phyloP scores from a whole-genome alignment of 2,888 invertebrate genomes.

The Chelonus formosanus region DNA sequence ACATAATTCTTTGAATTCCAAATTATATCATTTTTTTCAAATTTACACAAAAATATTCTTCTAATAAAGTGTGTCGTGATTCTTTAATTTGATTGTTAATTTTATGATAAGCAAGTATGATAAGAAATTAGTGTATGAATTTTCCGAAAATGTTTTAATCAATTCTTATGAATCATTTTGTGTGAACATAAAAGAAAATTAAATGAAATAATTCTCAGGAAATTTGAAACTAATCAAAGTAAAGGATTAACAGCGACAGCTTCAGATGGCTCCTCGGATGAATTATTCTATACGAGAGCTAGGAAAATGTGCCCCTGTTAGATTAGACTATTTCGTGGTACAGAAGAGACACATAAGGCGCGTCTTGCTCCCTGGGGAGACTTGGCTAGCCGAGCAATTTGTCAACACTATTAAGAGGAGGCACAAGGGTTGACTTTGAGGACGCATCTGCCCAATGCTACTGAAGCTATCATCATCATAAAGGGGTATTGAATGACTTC shows the following conservation, averaged over 20 bases:
- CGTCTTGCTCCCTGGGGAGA: constrained; percentile 52
- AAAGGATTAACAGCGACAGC: not conserved
- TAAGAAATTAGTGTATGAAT: not conserved
- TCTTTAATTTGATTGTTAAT: too few species aligned
- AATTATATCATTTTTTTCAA: too few species aligned
- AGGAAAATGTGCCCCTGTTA: constrained; percentile 13
- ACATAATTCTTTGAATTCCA: too few species aligned
- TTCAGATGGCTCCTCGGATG: not conserved
- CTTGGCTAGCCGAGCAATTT: constrained; percentile 64
- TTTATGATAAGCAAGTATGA: too few species aligned
- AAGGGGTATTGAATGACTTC: constrained; percentile 62
- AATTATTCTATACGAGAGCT: constrained; percentile 1
- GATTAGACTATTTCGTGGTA: constrained; percentile 36
- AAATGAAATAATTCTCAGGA: not conserved
- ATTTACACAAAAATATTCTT: too few species aligned
- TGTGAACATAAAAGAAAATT: too few species aligned
- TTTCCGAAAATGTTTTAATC: too few species aligned
- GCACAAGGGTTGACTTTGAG: constrained; percentile 60
- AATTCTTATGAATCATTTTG: too few species aligned
- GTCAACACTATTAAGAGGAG: constrained; percentile 63
- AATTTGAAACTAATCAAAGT: not conserved
- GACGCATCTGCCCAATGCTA: constrained; percentile 60
- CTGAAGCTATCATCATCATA: constrained; percentile 52
- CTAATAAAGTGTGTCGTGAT: too few species aligned
- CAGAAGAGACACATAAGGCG: constrained; percentile 36